Evolutionary conservation across 2,888 invertebrate genomes (phyloP).

Genomic region (Trissonchulus latispiculum): DNA sequence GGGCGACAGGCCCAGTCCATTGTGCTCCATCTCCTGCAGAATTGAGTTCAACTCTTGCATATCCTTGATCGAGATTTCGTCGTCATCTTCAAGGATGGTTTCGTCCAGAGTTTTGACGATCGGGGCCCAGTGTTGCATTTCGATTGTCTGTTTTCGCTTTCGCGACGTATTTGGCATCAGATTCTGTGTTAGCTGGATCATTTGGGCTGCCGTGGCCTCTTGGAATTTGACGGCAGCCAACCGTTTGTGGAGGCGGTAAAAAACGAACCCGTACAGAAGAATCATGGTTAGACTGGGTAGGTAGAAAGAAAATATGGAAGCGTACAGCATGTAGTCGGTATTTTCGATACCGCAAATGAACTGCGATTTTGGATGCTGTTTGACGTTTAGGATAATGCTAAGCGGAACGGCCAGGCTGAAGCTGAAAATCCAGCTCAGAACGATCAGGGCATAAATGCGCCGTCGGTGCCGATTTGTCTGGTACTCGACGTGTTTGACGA

Average conservation of each 20-base stretch:
- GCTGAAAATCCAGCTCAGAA: constrained; percentile 40
- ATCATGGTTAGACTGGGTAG: constrained; percentile 50
- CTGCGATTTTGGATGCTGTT: neutral
- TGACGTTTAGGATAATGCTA: constrained; percentile 14
- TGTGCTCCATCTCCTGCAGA: constrained; percentile 3
- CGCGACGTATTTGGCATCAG: neutral
- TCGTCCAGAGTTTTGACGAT: neutral
- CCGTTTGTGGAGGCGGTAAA: constrained; percentile 43
- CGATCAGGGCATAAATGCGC: constrained; percentile 39
- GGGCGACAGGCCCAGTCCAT: no score
- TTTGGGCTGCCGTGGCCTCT: constrained; percentile 26
- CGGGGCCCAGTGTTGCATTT: neutral
- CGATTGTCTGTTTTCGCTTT: neutral
- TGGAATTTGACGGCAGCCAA: constrained; percentile 39
- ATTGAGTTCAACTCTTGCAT: constrained; percentile 21
- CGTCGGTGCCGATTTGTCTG: constrained; percentile 39
- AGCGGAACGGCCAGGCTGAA: constrained; percentile 36
- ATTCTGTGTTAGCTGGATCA: constrained; percentile 5
- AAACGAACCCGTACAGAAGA: constrained; percentile 47
- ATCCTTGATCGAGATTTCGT: neutral
- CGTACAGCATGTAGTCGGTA: constrained; percentile 39
- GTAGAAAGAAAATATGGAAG: constrained; percentile 47
- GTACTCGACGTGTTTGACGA: constrained; percentile 34
- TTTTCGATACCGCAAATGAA: constrained; percentile 25
- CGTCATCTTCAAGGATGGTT: neutral